Conservation (phyloP, 1,140 invertebrate genomes). For the Helicoverpa zea region DNA sequence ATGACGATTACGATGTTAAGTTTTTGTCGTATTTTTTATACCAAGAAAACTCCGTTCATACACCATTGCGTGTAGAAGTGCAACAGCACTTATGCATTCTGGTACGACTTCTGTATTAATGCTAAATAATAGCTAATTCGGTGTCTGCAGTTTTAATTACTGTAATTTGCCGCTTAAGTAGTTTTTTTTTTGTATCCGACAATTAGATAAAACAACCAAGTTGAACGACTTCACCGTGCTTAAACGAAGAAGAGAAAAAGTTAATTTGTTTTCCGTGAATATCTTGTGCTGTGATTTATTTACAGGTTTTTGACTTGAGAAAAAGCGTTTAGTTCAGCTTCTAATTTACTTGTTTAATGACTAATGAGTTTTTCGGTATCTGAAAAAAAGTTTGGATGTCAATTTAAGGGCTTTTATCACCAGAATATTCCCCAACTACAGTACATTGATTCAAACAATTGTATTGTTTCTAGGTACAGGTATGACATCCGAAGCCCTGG, state of each 20-base stretch:
- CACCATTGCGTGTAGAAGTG: conserved; percentile 22
- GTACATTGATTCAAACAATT: background rate
- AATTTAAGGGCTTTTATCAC: background rate
- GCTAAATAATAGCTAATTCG: conserved; percentile 6
- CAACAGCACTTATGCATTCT: conserved; percentile 25
- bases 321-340: background rate
- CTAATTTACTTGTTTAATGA: background rate
- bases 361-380: too few relatives aligned
- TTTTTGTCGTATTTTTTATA: conserved; percentile 9
- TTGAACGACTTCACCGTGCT: conserved; percentile 26
- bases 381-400: background rate
- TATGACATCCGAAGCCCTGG: conserved; percentile 98
- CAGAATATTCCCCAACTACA: background rate
- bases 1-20: conserved; percentile 6
- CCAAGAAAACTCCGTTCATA: conserved; percentile 11
- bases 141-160: conserved; percentile 31
- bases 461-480: conserved; percentile 89
- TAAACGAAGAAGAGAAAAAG: conserved; percentile 5
- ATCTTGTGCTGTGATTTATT: conserved; percentile 25
- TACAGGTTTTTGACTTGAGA: conserved; percentile 4
- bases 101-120: conserved; percentile 28
- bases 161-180: conserved; percentile 34
- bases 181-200: conserved; percentile 28
- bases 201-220: conserved; percentile 24
- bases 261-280: conserved; percentile 28